Evolutionary conservation across 2,888 invertebrate genomes (phyloP), one percentile per base, ranked within the genome.

Genomic region (Cantharis rufa): DNA sequence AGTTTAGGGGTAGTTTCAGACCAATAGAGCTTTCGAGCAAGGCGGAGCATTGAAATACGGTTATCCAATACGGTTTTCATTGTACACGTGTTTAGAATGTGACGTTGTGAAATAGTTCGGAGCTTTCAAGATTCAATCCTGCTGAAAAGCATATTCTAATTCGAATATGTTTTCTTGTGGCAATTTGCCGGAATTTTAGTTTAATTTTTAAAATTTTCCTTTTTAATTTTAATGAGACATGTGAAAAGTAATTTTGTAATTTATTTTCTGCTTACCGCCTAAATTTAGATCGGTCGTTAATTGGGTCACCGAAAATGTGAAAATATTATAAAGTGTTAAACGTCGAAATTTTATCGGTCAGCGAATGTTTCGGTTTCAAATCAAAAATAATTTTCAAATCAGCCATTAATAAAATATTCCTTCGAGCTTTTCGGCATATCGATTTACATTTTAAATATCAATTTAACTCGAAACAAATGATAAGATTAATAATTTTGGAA

Each of bases 1-100:
- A 86, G 87, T 86, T 86, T 84, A 84, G 84, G 86, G 86, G 87
- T 85, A 85, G 85, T 85, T 85, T 83, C 87, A 85, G 86, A 86
- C 89, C 89, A 89, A 89, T 89, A 82, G 86, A 84, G 84, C 84
- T 85, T 84, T 83, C 84, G 85, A 82, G 81, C 77, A 75, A 84
- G 89, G 88, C 86, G 89, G 85, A 82, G 88, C 83, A 82, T 81
- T 78, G 81, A 86, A 89, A 89, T 89, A 89, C 88, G 88, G 82
- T 88, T 83, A 79, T 82, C 89, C 89, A 89, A 89, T 89, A 89
- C 88, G 88, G 88, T 89, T 88, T 88, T 87, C 87, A 87, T 86
- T 88, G 88, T 88, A 83, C 81, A 75, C 75, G 76, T 69, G 76
- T 71, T 71, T 70, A 79, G 79, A 79, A 75, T 79, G 79, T 79